phyloP scores from a whole-genome alignment of 2,888 invertebrate species.

The Dysmachus trigonus region DNA sequence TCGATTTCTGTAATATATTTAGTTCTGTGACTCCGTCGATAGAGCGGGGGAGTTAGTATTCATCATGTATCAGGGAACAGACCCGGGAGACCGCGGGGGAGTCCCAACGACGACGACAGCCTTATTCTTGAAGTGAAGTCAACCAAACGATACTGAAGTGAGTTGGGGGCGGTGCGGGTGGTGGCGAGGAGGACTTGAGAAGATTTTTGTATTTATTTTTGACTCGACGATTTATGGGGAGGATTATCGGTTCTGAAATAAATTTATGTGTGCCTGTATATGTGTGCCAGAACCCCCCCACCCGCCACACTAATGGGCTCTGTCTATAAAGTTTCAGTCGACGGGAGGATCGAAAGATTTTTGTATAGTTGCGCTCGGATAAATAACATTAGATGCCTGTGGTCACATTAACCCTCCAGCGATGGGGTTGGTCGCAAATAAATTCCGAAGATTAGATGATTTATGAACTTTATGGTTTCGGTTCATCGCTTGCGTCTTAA shows the following conservation, averaged over 20 bases:
- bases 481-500: constrained; percentile 41
- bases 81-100: not conserved
- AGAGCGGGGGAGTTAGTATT: not conserved
- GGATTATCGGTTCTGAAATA: constrained; percentile 42
- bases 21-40: not conserved
- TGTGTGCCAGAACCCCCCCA: too few species aligned
- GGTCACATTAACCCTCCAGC: constrained; percentile 14
- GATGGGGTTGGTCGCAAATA: constrained; percentile 6
- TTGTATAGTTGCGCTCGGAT: constrained; percentile 10
- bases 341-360: not conserved
- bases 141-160: constrained; percentile 8
- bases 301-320: constrained; percentile 1
- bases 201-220: constrained; percentile 40
- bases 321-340: constrained; percentile 10
- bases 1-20: not conserved
- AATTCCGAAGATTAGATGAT: constrained; percentile 44
- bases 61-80: not conserved
- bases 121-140: constrained; percentile 34
- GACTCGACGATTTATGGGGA: constrained; percentile 35
- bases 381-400: constrained; percentile 24
- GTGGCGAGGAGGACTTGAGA: not conserved
- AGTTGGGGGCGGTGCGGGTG: not conserved
- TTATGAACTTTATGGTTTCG: constrained; percentile 39
- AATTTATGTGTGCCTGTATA: constrained; percentile 24
- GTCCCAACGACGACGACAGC: not conserved